A percentile compares a stretch with the other conserved stretches of the same genome.
Conservation (phyloP, 2,113 vertebrate genomes). For the Sander vitreus region DNA sequence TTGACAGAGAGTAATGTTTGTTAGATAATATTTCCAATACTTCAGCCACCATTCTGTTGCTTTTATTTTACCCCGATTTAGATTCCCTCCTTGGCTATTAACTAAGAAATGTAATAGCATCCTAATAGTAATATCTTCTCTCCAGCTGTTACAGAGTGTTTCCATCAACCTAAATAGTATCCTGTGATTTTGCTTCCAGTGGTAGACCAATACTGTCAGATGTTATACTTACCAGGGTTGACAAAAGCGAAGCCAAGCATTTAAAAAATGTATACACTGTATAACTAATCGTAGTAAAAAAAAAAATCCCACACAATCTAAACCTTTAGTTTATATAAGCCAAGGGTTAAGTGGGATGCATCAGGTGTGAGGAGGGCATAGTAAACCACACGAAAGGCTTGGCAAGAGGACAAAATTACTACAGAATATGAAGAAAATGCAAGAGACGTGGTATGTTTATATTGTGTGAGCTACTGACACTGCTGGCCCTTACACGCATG, state of each 20-base stretch:
- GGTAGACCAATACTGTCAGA: background rate
- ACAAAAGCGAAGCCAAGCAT: slow-evolving; percentile 12
- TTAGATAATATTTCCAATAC: background rate
- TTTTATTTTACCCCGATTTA: background rate
- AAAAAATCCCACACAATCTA: slow-evolving; percentile 20
- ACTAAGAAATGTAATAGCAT: background rate
- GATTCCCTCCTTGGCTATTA: background rate
- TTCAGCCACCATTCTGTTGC: background rate
- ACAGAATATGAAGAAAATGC: slow-evolving; percentile 9
- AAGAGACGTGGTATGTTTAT: slow-evolving; percentile 30
- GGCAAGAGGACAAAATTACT: background rate
- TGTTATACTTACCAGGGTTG: background rate
- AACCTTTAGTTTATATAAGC: slow-evolving; percentile 1
- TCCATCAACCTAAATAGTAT: background rate
- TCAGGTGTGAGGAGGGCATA: background rate
- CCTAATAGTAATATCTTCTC: background rate
- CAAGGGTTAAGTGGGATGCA: background rate
- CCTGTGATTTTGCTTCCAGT: background rate
- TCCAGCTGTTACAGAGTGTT: background rate
- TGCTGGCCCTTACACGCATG: slow-evolving; percentile 21
- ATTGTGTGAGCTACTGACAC: slow-evolving; percentile 37
- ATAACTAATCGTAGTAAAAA: slow-evolving; percentile 8
- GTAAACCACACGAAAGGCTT: slow-evolving; percentile 25
- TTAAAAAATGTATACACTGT: slow-evolving; percentile 16
- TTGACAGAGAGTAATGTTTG: background rate